Conservation (phyloP, 1,140 invertebrate species). For the Caerostris extrusa region DNA sequence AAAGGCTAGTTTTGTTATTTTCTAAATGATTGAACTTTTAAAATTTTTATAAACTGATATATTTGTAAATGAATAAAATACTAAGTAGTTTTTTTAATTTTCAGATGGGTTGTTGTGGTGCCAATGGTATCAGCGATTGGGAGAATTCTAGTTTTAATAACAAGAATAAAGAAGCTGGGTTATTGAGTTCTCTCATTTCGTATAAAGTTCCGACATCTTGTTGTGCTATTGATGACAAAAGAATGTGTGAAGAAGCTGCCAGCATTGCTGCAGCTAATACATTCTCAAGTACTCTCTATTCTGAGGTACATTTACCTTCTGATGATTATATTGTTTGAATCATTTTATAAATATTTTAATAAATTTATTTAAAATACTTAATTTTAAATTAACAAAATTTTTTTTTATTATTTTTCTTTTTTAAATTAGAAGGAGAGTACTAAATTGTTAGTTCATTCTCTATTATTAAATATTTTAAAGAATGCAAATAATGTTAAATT, state of each 20-base stretch:
- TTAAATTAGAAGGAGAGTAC: too few relatives aligned
- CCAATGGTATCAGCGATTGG: slow-evolving; percentile 79
- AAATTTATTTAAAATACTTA: too few relatives aligned
- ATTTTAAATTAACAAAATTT: too few relatives aligned
- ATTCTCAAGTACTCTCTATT: slow-evolving; percentile 83
- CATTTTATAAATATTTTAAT: too few relatives aligned
- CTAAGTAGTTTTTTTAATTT: not conserved
- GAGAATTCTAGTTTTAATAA: slow-evolving; percentile 76
- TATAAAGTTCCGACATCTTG: slow-evolving; percentile 86
- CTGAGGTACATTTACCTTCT: slow-evolving; percentile 81
- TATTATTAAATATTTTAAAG: too few relatives aligned
- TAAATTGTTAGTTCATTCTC: too few relatives aligned
- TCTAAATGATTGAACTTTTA: too few relatives aligned
- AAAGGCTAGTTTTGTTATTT: too few relatives aligned
- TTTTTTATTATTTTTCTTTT: too few relatives aligned
- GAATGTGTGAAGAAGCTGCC: slow-evolving; percentile 82
- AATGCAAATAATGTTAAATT: too few relatives aligned
- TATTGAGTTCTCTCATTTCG: not conserved
- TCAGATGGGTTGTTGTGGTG: slow-evolving; percentile 79
- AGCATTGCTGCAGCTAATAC: slow-evolving; percentile 82
- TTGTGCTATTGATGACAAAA: slow-evolving; percentile 81
- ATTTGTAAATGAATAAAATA: not conserved
- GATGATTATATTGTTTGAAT: too few relatives aligned
- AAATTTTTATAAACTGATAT: too few relatives aligned
- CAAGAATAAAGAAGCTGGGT: slow-evolving; percentile 30